phyloP scores from a whole-genome alignment of 53 echinoderm and acorn worm species.

The Apostichopus leukothele region DNA sequence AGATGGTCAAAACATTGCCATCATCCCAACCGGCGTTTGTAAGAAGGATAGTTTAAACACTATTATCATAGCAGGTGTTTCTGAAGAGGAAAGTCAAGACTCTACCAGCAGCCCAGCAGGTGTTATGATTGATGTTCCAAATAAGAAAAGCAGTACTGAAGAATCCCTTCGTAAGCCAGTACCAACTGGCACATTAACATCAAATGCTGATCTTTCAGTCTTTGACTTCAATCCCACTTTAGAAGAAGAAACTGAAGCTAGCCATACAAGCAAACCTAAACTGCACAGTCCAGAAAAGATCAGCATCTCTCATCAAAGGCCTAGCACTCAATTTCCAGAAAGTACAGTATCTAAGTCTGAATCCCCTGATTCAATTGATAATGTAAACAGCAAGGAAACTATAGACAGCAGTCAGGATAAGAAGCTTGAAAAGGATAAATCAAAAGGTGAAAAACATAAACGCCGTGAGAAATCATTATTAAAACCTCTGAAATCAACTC shows the following conservation, averaged over 20 bases:
- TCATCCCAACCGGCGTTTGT: no score
- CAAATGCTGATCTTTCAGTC: conserved; percentile 73
- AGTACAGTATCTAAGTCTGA: not conserved
- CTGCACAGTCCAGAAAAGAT: conserved; percentile 61
- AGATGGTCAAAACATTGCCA: not conserved
- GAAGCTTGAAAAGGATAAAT: conserved; percentile 80
- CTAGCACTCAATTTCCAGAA: conserved; percentile 56
- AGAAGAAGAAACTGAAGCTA: conserved; percentile 57
- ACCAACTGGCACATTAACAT: conserved; percentile 11
- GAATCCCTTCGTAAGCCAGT: conserved; percentile 5
- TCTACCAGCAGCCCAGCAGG: no score
- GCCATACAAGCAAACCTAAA: conserved; percentile 40
- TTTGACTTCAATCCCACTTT: conserved; percentile 90
- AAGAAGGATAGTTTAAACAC: no score
- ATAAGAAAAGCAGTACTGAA: conserved; percentile 2
- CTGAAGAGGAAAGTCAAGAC: no score
- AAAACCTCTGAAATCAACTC: conserved; percentile 61
- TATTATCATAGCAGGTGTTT: no score
- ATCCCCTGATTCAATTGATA: conserved; percentile 41
- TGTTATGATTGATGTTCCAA: not conserved
- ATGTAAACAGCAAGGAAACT: conserved; percentile 45
- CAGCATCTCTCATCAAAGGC: conserved; percentile 44
- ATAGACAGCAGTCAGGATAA: conserved; percentile 59
- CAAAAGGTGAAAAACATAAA: conserved; percentile 81
- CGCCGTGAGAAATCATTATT: conserved; percentile 75